A percentile compares a stretch with the other conserved stretches of the same genome.
phyloP scores from a whole-genome alignment of 92 coral and sea anemone genomes.

The Epizoanthus stellaris region DNA sequence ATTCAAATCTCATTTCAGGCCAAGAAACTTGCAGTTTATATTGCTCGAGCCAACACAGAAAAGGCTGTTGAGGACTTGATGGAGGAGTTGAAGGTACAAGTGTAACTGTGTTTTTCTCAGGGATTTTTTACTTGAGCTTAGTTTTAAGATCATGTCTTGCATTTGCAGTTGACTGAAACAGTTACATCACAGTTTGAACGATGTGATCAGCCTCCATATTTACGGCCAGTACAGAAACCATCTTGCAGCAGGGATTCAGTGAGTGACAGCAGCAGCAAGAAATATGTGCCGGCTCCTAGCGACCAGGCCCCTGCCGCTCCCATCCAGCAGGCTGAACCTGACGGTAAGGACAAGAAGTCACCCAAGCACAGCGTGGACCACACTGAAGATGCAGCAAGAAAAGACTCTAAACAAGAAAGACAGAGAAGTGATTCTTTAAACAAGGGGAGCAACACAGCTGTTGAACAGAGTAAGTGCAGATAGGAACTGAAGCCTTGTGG shows the following conservation, averaged over 20 bases:
- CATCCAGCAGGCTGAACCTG: slow-evolving; percentile 6
- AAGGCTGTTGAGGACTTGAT: slow-evolving; percentile 86
- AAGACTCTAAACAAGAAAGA: slow-evolving; percentile 45
- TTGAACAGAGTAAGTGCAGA: slow-evolving; percentile 38
- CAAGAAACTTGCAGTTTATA: slow-evolving; percentile 92
- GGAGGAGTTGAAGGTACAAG: slow-evolving; percentile 92
- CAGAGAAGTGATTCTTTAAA: slow-evolving; percentile 35
- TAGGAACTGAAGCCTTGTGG: background rate
- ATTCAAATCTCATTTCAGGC: slow-evolving; percentile 62
- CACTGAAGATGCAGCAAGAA: slow-evolving; percentile 36
- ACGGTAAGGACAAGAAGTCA: background rate
- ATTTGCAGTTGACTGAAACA: slow-evolving; percentile 87
- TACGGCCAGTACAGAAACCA: slow-evolving; percentile 74
- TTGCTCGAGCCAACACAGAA: slow-evolving; percentile 93
- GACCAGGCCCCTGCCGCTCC: slow-evolving; percentile 4
- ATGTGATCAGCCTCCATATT: slow-evolving; percentile 91
- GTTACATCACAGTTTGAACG: slow-evolving; percentile 99
- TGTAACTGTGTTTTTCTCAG: background rate
- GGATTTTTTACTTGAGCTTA: background rate
- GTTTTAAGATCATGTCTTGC: background rate
- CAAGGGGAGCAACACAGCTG: background rate
- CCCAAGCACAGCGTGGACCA: slow-evolving; percentile 31
- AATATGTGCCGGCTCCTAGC: background rate
- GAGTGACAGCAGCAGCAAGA: slow-evolving; percentile 52
- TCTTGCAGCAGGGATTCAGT: slow-evolving; percentile 83